These are phyloP conservation scores for Diglossa cyanea DNA, from an alignment of 2,797 vertebrate species.

Conservation along the genomic window DNA sequence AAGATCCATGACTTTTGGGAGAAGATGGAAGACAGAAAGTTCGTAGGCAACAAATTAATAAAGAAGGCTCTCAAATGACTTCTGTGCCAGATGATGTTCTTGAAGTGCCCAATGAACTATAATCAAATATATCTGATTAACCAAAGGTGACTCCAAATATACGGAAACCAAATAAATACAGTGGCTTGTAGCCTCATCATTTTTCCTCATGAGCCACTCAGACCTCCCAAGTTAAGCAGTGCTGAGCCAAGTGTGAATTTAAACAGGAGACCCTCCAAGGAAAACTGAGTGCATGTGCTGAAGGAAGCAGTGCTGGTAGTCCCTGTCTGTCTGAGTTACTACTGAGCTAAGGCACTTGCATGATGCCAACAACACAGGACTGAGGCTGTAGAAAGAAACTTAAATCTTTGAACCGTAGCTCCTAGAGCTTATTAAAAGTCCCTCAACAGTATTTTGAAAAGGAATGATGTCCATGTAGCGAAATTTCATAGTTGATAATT, in stretches of 20 bases:
- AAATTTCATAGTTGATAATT: neutral
- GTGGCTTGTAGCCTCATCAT: neutral
- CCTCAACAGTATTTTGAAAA: neutral
- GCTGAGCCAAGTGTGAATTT: slow-evolving; percentile 42
- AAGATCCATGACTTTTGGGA: neutral
- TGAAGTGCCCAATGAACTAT: neutral
- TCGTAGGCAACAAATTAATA: neutral
- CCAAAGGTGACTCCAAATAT: slow-evolving; percentile 6
- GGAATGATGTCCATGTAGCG: neutral
- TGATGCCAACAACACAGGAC: neutral
- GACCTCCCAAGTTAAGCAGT: slow-evolving; percentile 43
- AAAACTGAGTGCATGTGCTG: neutral
- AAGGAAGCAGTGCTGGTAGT: slow-evolving; percentile 33
- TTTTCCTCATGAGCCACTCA: neutral
- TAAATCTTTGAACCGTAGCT: neutral
- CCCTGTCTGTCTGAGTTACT: slow-evolving; percentile 40
- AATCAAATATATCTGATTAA: neutral
- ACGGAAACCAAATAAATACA: neutral
- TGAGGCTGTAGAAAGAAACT: neutral
- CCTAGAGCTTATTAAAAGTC: neutral
- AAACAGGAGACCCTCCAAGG: slow-evolving; percentile 44
- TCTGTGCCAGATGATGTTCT: neutral
- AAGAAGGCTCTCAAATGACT: neutral
- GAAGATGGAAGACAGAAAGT: neutral
- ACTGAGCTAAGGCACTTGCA: neutral